phyloP scores from a whole-genome alignment of 2,888 invertebrate species.

The Fabriciana adippe region DNA sequence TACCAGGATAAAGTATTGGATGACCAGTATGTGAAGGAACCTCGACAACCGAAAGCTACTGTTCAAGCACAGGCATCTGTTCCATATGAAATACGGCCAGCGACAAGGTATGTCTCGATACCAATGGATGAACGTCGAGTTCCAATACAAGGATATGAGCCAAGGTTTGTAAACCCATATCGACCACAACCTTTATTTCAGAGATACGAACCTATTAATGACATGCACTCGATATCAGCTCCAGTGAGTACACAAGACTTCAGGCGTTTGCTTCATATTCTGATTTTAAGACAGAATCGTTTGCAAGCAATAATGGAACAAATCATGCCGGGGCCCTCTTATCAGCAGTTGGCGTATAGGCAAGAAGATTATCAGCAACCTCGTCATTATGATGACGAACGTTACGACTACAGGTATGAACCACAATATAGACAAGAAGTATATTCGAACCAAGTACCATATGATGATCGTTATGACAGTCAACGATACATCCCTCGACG shows the following conservation, averaged over 20 bases:
- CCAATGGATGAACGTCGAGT: constrained; percentile 75
- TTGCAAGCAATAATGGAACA: constrained; percentile 82
- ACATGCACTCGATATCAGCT: constrained; percentile 84
- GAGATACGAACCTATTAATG: constrained; percentile 77
- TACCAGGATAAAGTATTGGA: constrained; percentile 76
- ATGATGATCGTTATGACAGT: constrained; percentile 71
- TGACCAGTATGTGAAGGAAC: constrained; percentile 67
- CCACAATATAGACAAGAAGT: constrained; percentile 63
- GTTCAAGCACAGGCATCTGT: constrained; percentile 62
- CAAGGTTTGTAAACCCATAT: constrained; percentile 66
- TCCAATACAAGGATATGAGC: constrained; percentile 70
- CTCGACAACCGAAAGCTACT: constrained; percentile 55
- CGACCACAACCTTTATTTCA: constrained; percentile 52
- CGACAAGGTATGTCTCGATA: constrained; percentile 70
- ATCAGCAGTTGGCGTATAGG: constrained; percentile 58
- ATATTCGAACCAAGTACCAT: constrained; percentile 63
- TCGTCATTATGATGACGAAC: constrained; percentile 68
- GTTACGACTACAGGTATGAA: constrained; percentile 71
- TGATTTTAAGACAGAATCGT: constrained; percentile 84
- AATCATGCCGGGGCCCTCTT: constrained; percentile 61
- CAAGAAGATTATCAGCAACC: constrained; percentile 57
- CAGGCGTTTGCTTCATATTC: constrained; percentile 84
- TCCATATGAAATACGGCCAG: constrained; percentile 65
- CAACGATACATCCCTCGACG: constrained; percentile 74
- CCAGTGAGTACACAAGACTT: constrained; percentile 88